phyloP scores from a whole-genome alignment of 2,888 invertebrate species.

The Synanthedon myopaeformis region DNA sequence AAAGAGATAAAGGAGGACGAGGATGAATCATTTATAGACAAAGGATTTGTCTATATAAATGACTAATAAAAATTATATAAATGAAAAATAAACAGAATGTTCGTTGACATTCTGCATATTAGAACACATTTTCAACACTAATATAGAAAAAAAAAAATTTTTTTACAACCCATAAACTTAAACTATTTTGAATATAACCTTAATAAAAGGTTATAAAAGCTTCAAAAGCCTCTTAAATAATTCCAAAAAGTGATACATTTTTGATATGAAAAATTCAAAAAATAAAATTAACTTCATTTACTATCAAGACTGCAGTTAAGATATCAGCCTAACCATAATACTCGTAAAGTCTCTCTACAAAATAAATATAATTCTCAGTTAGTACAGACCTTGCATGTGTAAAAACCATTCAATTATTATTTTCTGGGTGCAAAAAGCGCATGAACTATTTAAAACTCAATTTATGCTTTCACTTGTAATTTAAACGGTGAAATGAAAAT shows the following conservation, averaged over 20 bases:
- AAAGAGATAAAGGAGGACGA: no score
- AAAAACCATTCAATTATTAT: not conserved
- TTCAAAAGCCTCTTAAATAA: not conserved
- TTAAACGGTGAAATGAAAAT: conserved; percentile 9
- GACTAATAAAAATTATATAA: no score
- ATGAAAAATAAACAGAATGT: no score
- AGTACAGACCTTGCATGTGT: not conserved
- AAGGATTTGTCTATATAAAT: no score
- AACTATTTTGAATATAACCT: no score
- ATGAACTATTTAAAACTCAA: conserved; percentile 6
- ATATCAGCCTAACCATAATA: not conserved
- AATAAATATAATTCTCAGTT: not conserved
- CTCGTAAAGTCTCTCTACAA: not conserved
- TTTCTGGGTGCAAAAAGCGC: not conserved
- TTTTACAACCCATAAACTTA: no score
- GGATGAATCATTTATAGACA: no score
- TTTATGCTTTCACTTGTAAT: conserved; percentile 9
- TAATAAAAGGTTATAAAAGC: no score
- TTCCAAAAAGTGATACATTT: not conserved
- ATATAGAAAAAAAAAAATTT: no score
- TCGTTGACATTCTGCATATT: no score
- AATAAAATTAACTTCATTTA: not conserved
- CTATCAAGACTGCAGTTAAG: not conserved
- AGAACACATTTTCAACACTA: no score
- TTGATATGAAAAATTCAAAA: not conserved